Base-by-base conservation (phyloP, 2,113 vertebrate genomes). In the Hippopotamus amphibius region DNA sequence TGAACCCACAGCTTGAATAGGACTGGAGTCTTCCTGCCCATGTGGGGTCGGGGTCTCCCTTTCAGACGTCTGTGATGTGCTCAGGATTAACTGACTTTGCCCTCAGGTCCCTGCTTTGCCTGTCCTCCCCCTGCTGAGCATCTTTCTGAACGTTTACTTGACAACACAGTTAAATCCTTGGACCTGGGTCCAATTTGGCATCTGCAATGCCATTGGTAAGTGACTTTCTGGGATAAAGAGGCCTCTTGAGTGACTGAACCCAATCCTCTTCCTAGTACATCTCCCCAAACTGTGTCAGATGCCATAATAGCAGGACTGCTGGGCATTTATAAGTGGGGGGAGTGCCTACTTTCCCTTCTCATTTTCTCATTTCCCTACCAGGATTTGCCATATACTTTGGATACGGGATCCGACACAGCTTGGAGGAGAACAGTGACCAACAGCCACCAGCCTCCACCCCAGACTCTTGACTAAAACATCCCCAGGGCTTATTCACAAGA, bases 311-410 rank as follows among this genome's bases (percentile, higher is more conserved):
- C 41, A 59, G 17, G 30, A 6, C 68, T 41, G 2, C 4, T 16
- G 80, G 65, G 53, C 50, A 69, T 68, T 81, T 61, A 3, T 43
- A 15, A 24, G n/a, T 50, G 6, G 11, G 9, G 8, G 24, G 17
- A 9, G 17, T 13, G n/a, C 53, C 14, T 22, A 0, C 6, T 21
- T 50, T 71, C 28, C 48, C n/a, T 30, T 19, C 57, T 37, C 43
- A 24, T 13, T 9, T 22, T 66, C 61, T 68, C 1, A 1, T 26
- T 55, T 92, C 48, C 55, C 77, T 84, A 55, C 22, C 93, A 99
- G 99, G 99, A 76, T 99, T 99, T 48, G 3, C 69, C 19, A 99
- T 99, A 93, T 99, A 99, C 98, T 99, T 99, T 37, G 82, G 97
- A 28, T 99, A 99, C 0, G 99, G 99, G 16, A 99, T 99, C 46